Conservation (phyloP, 2,113 vertebrate species). For the Cavia porcellus region DNA sequence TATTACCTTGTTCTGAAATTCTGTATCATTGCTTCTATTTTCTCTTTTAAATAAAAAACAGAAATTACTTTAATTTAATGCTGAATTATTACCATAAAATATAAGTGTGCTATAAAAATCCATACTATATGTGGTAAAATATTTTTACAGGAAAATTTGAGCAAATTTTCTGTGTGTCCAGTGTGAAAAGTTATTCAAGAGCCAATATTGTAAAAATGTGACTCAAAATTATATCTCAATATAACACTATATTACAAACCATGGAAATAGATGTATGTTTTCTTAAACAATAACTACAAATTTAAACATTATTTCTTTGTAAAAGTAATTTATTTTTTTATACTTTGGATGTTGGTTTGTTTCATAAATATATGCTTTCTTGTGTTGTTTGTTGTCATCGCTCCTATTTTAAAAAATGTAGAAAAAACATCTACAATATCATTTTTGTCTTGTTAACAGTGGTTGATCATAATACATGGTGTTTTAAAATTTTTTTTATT, state of each 20-base stretch:
- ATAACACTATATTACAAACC: not conserved
- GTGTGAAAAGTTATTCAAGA: constrained; percentile 21
- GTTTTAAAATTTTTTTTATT: not conserved
- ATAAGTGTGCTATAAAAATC: not conserved
- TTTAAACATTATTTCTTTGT: constrained; percentile 9
- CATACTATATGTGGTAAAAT: not conserved
- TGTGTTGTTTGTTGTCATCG: not conserved
- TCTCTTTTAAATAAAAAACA: not conserved
- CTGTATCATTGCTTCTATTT: too few species aligned
- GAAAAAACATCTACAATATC: not conserved
- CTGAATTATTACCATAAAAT: constrained; percentile 51
- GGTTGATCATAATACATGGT: not conserved
- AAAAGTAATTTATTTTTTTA: constrained; percentile 48
- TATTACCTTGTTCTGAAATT: too few species aligned
- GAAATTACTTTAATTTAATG: constrained; percentile 25
- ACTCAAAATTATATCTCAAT: constrained; percentile 21
- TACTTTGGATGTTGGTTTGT: not conserved
- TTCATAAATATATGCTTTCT: not conserved
- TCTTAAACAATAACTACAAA: constrained; percentile 25
- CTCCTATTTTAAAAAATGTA: not conserved
- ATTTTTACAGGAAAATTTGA: constrained; percentile 28
- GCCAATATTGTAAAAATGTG: not conserved
- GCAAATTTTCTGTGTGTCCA: not conserved
- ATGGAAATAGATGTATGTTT: constrained; percentile 41
- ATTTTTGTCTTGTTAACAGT: not conserved